These are phyloP conservation scores for Pituophis catenifer DNA, from an alignment of 2,113 vertebrate species.

Conservation along the genomic window DNA sequence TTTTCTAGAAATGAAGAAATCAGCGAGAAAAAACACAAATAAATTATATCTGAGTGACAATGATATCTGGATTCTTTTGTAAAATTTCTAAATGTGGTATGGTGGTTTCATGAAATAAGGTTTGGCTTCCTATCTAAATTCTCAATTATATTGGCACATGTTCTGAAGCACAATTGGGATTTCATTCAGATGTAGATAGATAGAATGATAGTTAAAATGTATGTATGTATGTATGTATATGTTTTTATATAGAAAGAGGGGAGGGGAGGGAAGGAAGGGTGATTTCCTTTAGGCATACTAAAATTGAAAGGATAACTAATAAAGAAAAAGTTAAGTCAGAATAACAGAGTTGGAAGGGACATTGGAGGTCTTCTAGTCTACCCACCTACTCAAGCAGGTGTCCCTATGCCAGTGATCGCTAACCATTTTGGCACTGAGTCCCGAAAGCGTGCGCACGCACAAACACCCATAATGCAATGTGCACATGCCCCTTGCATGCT, in stretches of 20 bases:
- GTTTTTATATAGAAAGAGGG: neutral
- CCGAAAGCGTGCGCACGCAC: no score
- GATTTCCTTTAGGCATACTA: neutral
- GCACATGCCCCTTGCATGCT: no score
- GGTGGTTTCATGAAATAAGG: neutral
- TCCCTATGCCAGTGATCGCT: no score
- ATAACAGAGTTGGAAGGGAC: neutral
- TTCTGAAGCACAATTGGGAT: neutral
- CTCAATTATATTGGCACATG: neutral
- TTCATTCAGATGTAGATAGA: neutral
- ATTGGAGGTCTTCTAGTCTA: neutral
- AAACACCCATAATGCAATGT: no score
- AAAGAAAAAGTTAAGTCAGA: neutral
- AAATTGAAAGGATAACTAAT: neutral
- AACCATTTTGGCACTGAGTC: no score
- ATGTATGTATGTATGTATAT: neutral
- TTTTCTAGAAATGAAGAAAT: neutral
- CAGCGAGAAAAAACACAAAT: neutral
- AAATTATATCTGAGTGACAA: neutral
- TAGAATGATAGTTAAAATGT: neutral
- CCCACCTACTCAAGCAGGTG: neutral
- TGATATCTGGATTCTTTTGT: neutral
- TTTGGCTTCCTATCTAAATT: neutral
- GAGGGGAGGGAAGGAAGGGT: neutral
- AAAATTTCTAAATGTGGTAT: neutral